Percentiles rank a stretch among this genome's conserved stretches.
Conservation (phyloP, 1,140 invertebrate species). For the Diorhabda elongata region DNA sequence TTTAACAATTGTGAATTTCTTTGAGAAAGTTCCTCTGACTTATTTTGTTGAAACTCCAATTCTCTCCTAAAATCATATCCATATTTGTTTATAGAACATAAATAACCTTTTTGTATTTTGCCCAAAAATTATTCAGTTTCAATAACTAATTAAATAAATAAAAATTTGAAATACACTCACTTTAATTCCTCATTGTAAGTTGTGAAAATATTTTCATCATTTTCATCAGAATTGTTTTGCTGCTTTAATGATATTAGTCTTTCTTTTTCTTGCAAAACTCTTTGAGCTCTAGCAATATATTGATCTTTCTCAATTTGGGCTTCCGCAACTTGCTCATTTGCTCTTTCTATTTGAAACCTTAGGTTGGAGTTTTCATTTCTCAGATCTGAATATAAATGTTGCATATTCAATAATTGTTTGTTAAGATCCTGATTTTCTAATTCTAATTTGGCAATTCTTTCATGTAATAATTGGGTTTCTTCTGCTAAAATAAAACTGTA, state of each 20-base stretch:
- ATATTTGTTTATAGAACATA: not conserved
- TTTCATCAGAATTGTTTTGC: slow-evolving; percentile 24
- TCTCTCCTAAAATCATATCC: slow-evolving; percentile 51
- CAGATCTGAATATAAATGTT: slow-evolving; percentile 41
- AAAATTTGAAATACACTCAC: slow-evolving; percentile 22
- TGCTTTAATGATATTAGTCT: slow-evolving; percentile 56
- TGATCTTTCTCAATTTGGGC: slow-evolving; percentile 62
- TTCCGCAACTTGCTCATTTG: slow-evolving; percentile 55
- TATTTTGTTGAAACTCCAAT: slow-evolving; percentile 58
- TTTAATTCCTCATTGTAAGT: slow-evolving; percentile 40
- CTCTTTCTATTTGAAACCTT: slow-evolving; percentile 47
- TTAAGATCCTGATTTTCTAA: slow-evolving; percentile 48
- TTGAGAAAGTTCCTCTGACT: slow-evolving; percentile 55
- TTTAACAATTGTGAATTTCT: slow-evolving; percentile 53
- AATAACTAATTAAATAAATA: no score
- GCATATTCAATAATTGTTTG: slow-evolving; percentile 48
- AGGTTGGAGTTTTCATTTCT: slow-evolving; percentile 40
- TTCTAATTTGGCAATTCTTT: slow-evolving; percentile 42
- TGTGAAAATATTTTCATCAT: slow-evolving; percentile 26
- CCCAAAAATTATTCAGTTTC: no score
- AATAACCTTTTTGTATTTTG: no score
- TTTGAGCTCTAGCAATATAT: slow-evolving; percentile 67
- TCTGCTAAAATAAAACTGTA: slow-evolving; percentile 33
- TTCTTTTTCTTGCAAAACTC: slow-evolving; percentile 74
- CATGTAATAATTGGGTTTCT: slow-evolving; percentile 41